These are phyloP conservation scores for Psephotus haematonotus DNA, from an alignment of 2,113 vertebrate genomes.

Conservation along the genomic window DNA sequence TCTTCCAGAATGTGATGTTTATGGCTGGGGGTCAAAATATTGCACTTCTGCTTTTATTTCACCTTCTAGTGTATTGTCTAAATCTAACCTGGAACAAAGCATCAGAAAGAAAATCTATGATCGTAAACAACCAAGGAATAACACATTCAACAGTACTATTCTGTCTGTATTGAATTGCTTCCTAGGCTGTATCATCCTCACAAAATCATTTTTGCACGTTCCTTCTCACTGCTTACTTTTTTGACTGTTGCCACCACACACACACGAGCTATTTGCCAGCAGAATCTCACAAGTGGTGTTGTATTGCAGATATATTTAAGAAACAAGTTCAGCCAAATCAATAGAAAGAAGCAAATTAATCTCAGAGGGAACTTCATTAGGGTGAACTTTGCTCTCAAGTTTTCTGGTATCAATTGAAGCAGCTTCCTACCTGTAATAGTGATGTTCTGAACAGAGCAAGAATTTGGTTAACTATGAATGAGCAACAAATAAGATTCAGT, in stretches of 20 bases:
- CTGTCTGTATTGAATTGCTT: neutral
- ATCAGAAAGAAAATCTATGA: neutral
- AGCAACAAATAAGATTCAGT: neutral
- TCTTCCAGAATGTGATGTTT: neutral
- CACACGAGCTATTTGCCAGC: neutral
- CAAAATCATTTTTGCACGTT: neutral
- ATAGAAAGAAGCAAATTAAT: neutral
- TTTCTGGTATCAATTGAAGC: neutral
- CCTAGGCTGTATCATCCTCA: neutral
- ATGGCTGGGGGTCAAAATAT: neutral
- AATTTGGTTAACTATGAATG: neutral
- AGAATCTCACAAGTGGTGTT: neutral
- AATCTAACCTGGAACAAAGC: neutral
- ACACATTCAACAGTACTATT: neutral
- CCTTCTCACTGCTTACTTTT: neutral
- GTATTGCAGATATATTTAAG: neutral
- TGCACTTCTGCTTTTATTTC: neutral
- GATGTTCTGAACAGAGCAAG: neutral
- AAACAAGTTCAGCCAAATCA: neutral
- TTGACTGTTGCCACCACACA: neutral
- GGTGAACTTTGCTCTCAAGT: neutral
- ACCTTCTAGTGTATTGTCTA: neutral
- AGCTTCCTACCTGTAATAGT: rapidly evolving
- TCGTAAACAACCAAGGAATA: neutral
- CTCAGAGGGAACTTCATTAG: neutral